A percentile compares a stretch with the other conserved stretches of the same genome.
Conservation (phyloP, 2,888 invertebrate genomes). For the Conomelus anceps region DNA sequence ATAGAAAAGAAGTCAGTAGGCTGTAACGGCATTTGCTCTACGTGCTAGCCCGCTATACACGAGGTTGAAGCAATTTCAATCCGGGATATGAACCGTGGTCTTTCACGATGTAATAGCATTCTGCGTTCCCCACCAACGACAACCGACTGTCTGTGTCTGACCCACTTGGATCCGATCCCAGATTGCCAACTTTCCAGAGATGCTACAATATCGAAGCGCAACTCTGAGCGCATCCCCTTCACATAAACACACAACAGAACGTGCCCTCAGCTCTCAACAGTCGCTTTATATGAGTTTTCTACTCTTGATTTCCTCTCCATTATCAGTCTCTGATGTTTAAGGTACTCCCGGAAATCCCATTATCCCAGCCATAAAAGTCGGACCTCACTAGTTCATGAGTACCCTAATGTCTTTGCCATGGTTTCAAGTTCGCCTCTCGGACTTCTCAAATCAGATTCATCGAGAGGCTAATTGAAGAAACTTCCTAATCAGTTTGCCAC, state of each 20-base stretch:
- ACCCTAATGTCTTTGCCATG: background rate
- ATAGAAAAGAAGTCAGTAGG: too few species aligned
- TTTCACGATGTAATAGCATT: background rate
- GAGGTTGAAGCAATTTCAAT: background rate
- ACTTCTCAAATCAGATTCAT: background rate
- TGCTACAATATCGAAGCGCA: background rate
- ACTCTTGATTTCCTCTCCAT: background rate
- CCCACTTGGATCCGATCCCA: background rate
- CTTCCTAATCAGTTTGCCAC: background rate
- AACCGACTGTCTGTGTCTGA: background rate
- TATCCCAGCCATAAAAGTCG: background rate
- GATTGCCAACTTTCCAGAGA: background rate
- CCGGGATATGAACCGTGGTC: background rate
- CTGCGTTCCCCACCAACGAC: background rate
- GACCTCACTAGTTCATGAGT: background rate
- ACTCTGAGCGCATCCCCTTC: background rate
- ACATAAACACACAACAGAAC: background rate
- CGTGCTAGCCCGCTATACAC: background rate
- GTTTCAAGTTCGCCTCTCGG: background rate
- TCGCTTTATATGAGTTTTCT: background rate
- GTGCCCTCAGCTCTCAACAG: background rate
- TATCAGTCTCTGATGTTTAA: background rate
- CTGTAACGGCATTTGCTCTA: too few species aligned
- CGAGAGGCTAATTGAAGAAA: background rate
- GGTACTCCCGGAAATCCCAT: background rate